Percentiles rank a stretch among this genome's conserved stretches.
Evolutionary conservation across 2,888 invertebrate genomes (phyloP).

Genomic region (Pegoplata infirma): DNA sequence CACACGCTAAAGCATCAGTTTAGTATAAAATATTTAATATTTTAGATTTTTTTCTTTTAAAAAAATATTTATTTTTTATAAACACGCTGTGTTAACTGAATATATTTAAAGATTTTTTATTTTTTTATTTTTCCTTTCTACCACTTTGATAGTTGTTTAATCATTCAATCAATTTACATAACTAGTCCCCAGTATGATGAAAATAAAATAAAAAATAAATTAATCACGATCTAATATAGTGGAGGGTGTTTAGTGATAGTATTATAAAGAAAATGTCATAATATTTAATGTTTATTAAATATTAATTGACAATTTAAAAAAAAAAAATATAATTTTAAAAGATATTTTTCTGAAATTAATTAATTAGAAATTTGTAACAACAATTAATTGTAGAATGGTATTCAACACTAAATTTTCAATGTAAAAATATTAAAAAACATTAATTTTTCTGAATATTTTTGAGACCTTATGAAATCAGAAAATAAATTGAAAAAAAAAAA

Average conservation of each 20-base stretch:
- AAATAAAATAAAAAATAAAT: not conserved
- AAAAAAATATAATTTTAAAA: too few species aligned
- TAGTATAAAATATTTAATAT: not conserved
- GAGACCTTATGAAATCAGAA: too few species aligned
- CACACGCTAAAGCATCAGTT: slow-evolving; percentile 47
- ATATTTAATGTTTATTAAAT: not conserved
- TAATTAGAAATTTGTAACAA: too few species aligned
- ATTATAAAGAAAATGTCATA: not conserved
- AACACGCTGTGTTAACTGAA: slow-evolving; percentile 32
- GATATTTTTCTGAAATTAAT: too few species aligned
- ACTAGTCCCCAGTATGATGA: slow-evolving; percentile 64
- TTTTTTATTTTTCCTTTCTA: slow-evolving; percentile 38
- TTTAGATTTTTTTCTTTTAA: slow-evolving; percentile 15
- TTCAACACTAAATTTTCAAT: too few species aligned
- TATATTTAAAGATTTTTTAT: too few species aligned
- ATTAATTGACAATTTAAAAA: not conserved
- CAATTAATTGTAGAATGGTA: too few species aligned
- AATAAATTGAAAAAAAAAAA: too few species aligned
- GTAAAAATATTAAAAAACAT: too few species aligned
- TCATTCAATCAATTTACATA: slow-evolving; percentile 69
- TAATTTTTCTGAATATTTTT: too few species aligned
- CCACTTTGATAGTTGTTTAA: slow-evolving; percentile 13
- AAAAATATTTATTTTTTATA: slow-evolving; percentile 40
- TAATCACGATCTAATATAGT: not conserved
- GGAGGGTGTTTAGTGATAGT: not conserved